Conservation (phyloP, 1,140 invertebrate genomes). For the Pseudomyrmex dendroicus region DNA sequence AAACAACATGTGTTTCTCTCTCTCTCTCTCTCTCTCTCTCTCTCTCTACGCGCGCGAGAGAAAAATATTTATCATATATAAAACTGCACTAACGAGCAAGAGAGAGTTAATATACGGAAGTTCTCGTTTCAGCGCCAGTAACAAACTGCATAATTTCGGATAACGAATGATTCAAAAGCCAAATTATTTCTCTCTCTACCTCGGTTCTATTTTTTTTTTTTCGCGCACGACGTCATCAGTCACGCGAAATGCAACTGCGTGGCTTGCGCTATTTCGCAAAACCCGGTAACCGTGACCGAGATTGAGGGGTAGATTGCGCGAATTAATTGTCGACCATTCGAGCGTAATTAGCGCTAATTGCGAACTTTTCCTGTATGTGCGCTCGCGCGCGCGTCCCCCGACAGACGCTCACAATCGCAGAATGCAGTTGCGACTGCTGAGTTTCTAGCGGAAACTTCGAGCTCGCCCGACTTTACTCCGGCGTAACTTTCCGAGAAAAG, state of each 20-base stretch:
- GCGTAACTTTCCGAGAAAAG: slow-evolving; percentile 47
- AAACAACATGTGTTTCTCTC: no score
- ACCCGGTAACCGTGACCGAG: slow-evolving; percentile 58
- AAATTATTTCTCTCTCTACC: slow-evolving; percentile 3
- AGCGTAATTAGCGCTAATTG: slow-evolving; percentile 60
- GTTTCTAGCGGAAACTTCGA: slow-evolving; percentile 41
- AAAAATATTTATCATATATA: neutral
- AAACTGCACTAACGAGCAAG: neutral
- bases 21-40: no score
- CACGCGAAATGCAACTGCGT: slow-evolving; percentile 35
- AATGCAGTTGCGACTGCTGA: slow-evolving; percentile 55
- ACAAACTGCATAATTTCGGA: neutral
- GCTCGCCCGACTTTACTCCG: slow-evolving; percentile 30
- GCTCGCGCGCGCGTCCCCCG: neutral
- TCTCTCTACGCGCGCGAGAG: no score
- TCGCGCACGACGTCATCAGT: slow-evolving; percentile 29
- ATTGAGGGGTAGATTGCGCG: slow-evolving; percentile 53
- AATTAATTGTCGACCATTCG: slow-evolving; percentile 62
- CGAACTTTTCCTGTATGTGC: slow-evolving; percentile 55
- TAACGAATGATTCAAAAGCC: slow-evolving; percentile 34
- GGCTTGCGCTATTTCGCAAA: slow-evolving; percentile 48
- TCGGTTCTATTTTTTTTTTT: slow-evolving; percentile 13
- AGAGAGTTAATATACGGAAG: neutral
- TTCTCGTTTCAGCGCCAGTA: neutral
- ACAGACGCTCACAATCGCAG: slow-evolving; percentile 41